Conservation (phyloP, 1,140 invertebrate genomes). For the Cydia strobilella region DNA sequence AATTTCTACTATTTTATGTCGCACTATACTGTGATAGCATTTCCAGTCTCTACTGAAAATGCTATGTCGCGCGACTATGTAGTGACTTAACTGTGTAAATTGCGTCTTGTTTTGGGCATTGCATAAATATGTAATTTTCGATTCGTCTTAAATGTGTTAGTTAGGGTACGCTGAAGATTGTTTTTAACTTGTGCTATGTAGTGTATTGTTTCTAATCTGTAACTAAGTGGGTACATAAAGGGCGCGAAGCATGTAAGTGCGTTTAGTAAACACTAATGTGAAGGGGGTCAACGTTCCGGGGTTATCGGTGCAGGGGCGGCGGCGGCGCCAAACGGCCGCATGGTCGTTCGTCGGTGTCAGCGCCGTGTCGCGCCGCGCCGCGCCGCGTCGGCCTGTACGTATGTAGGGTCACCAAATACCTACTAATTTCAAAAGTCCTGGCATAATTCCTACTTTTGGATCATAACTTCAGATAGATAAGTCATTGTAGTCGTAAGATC, state of each 20-base stretch:
- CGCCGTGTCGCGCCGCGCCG: conserved; percentile 8
- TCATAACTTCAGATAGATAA: too few relatives aligned
- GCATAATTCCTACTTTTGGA: background rate
- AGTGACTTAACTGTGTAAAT: too few relatives aligned
- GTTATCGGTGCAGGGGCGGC: conserved; percentile 69
- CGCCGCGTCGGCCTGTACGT: background rate
- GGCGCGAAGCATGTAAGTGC: conserved; percentile 51
- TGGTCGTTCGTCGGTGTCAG: conserved; percentile 40
- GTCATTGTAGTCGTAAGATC: background rate
- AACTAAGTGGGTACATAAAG: conserved; percentile 4
- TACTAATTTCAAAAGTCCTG: conserved; percentile 1
- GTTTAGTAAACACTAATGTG: conserved; percentile 71
- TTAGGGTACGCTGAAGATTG: too few relatives aligned
- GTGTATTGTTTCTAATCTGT: conserved; percentile 6
- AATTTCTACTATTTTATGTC: too few relatives aligned
- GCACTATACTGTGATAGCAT: too few relatives aligned
- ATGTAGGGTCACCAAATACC: background rate
- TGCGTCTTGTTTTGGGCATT: too few relatives aligned
- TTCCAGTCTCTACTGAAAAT: too few relatives aligned
- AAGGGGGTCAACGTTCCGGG: conserved; percentile 70
- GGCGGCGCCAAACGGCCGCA: conserved; percentile 71
- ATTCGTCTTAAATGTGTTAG: too few relatives aligned
- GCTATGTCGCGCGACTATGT: too few relatives aligned
- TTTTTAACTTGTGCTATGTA: too few relatives aligned
- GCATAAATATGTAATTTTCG: too few relatives aligned